A percentile compares a stretch with the other conserved stretches of the same genome.
Evolutionary conservation across 2,888 invertebrate species (phyloP).

Genomic region (Artemia sinica): DNA sequence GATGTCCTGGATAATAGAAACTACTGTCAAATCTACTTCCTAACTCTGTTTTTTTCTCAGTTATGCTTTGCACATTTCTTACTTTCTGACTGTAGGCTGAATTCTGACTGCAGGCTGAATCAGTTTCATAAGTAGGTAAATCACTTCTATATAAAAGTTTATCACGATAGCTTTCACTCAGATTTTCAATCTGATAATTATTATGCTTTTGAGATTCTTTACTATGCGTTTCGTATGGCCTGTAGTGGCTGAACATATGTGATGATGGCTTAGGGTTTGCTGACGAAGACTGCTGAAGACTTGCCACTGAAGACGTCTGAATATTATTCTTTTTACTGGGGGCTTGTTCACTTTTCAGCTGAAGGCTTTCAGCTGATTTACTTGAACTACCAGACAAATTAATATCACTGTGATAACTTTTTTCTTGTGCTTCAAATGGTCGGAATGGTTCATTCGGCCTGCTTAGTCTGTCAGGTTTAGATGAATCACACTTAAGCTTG

Average conservation of each 20-base stretch:
- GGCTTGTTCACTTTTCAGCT: not conserved
- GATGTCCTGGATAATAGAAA: too few species aligned
- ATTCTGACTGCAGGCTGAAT: too few species aligned
- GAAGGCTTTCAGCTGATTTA: not conserved
- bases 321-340: not conserved
- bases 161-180: too few species aligned
- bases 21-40: too few species aligned
- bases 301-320: not conserved
- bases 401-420: not conserved
- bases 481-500: not conserved
- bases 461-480: not conserved
- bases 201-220: not conserved
- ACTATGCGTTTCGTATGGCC: not conserved
- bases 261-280: not conserved
- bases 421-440: not conserved
- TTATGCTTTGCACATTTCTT: too few species aligned
- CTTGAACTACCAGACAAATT: not conserved
- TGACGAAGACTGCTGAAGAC: not conserved
- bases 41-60: too few species aligned
- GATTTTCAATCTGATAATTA: too few species aligned
- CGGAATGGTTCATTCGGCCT: not conserved
- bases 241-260: not conserved
- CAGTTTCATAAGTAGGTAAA: too few species aligned
- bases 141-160: too few species aligned
- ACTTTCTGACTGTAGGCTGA: too few species aligned